Conservation (phyloP, 2,888 invertebrate genomes). For the Synanthedon formicaeformis region DNA sequence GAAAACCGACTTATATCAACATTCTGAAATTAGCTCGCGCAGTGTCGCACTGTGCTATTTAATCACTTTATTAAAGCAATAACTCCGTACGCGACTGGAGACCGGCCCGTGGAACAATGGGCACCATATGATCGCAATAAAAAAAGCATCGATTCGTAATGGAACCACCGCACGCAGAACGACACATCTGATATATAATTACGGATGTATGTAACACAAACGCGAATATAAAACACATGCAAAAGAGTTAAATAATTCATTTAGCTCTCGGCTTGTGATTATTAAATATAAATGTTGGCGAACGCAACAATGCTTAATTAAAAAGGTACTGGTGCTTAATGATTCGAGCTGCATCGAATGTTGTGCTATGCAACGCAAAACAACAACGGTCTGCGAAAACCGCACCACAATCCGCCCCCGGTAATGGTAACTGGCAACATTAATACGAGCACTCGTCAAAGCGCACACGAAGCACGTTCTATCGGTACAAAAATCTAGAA, state of each 20-base stretch:
- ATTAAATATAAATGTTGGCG: slow-evolving; percentile 15
- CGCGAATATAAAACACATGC: slow-evolving; percentile 14
- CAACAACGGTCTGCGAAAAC: neutral
- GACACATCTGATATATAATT: slow-evolving; percentile 38
- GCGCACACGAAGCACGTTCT: neutral
- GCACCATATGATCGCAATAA: slow-evolving; percentile 43
- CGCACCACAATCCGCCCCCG: neutral
- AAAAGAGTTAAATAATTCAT: slow-evolving; percentile 16
- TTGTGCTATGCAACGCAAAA: neutral
- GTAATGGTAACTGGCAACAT: neutral
- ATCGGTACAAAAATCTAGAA: neutral
- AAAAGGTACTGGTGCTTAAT: slow-evolving; percentile 31
- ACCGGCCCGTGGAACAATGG: slow-evolving; percentile 42
- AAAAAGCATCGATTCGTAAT: slow-evolving; percentile 44
- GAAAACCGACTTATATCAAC: slow-evolving; percentile 13
- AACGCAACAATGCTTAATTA: slow-evolving; percentile 48
- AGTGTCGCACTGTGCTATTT: slow-evolving; percentile 44
- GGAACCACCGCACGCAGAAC: slow-evolving; percentile 26
- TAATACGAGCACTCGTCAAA: neutral
- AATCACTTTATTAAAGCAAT: slow-evolving; percentile 58
- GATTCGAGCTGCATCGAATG: slow-evolving; percentile 17
- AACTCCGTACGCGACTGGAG: slow-evolving; percentile 28
- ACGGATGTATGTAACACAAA: slow-evolving; percentile 28
- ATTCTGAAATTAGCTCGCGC: slow-evolving; percentile 47
- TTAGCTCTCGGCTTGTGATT: slow-evolving; percentile 11